Base-by-base conservation (phyloP, 2,113 vertebrate genomes). In the Microcebus lehilahytsara region DNA sequence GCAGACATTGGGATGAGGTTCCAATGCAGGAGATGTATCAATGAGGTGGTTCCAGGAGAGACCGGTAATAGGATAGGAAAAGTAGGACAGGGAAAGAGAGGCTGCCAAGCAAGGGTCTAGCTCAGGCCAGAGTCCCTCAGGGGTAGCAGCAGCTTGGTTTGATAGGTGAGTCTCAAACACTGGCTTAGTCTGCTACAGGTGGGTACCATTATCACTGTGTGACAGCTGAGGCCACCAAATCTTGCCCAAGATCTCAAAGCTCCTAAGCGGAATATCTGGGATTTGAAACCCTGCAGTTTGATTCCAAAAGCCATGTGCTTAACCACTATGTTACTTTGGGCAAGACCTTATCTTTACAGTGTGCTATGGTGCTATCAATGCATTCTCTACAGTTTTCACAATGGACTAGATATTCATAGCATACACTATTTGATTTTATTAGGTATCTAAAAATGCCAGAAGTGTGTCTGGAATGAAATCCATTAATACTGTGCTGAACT, bases 121-220 rank as follows among this genome's bases (percentile, higher is more conserved):
- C 34, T 75, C 62, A 49, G 51, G 56, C 49, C 49, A 32, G n/a
- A 42, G 71, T 8, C 32, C 66, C 69, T 84, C 25, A 46, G n/a
- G 25, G 37, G 22, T 7, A 32, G 23, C 51, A 32, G 46, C 49
- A 11, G 9, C 37, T 12, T 42, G 46, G 37, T 49, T 37, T 42
- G 27, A 0, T 34, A 12, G 56, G 32, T 17, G 42, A 5, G 6
- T 19, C 25, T 32, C n/a, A 77, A 75, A 40, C 5, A 7, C 5
- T 10, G 0, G 0, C 8, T 1, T 3, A 25, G 0, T 75, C 77
- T 80, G n/a, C 30, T 62, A 1, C 17, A 49, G 69, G 60, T 12
- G 23, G 12, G 8, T 32, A 6, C 27, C 56, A 0, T 89, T 20
- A 46, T 32, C 49, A 40, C 51, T 40, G 34, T 12, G 27, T 46